Evolutionary conservation across 2,797 vertebrate species (phyloP), one percentile per base, ranked within the genome.

Genomic region (Podargus strigoides): DNA sequence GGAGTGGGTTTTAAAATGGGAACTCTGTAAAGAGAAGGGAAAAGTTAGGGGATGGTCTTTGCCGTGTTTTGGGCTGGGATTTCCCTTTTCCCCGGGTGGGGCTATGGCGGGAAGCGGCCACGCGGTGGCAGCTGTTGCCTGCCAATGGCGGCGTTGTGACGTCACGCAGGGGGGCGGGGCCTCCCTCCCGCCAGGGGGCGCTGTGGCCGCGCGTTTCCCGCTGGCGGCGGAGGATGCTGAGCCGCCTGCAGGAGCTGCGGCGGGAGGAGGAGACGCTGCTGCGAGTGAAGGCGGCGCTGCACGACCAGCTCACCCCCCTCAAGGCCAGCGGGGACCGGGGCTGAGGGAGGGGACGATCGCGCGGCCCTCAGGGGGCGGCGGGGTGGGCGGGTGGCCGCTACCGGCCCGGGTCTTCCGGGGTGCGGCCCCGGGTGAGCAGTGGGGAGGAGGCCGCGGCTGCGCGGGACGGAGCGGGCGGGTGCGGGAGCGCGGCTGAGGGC

Each of bases 221-320:
- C 46, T 4, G 6, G 66, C 10, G 9, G n/a, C n/a, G n/a, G 8
- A 92, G n/a, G 52, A 98, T 98, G 98, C 86, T 98, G 83, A 98
- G 97, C 94, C 97, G 98, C 26, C 95, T 98, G 63, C 98, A 98
- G 95, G 98, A 98, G 96, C 97, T 98, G 87, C 98, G 97, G 60
- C 94, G 97, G 88, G 98, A 98, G 93, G 98, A 98, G 86, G 98
- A 98, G 93, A 97, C 98, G 58, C 96, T 98, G 88, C 97, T 98
- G 36, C 95, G 97, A n/a, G 87, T 98, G 58, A 97, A 97, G 87
- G 97, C 98, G 53, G 97, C 97, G 36, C 92, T 98, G 70, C 96
- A 98, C 76, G 98, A 98, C 26, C 98, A 98, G 95, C 97, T 98
- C 89, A 98, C 97, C 72, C 96, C 98, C 79, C 97, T 98, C 85